Conservation (phyloP, 2,113 vertebrate genomes). For the Columba janthina region DNA sequence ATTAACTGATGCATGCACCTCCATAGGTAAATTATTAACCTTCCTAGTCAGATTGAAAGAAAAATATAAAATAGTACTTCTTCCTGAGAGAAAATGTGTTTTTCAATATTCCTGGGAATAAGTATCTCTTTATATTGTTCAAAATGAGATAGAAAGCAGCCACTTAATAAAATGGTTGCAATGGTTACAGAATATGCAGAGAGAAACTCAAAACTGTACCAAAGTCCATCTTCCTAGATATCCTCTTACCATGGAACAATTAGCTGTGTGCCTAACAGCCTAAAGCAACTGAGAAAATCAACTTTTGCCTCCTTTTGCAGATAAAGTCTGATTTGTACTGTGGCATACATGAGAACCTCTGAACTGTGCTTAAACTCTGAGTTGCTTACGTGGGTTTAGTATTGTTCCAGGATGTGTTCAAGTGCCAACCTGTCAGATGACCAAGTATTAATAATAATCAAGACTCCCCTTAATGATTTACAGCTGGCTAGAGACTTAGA, state of each 20-base stretch:
- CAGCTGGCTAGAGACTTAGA: conserved; percentile 39
- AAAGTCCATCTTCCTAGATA: background rate
- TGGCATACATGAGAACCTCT: background rate
- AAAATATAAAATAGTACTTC: background rate
- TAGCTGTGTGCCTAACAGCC: background rate
- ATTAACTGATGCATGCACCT: background rate
- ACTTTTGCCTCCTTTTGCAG: background rate
- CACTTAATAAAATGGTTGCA: background rate
- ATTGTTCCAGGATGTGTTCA: background rate
- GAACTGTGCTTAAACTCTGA: background rate
- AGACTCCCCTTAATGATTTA: conserved; percentile 42
- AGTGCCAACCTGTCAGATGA: conserved; percentile 26
- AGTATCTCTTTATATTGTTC: background rate
- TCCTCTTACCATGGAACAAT: background rate
- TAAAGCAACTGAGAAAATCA: background rate
- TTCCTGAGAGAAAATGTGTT: background rate
- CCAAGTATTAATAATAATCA: conserved; percentile 51
- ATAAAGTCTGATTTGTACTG: background rate
- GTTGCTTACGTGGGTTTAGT: background rate
- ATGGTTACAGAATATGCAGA: background rate
- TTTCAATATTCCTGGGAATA: background rate
- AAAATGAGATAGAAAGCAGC: background rate
- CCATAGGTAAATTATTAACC: background rate
- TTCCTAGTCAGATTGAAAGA: background rate
- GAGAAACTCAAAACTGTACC: background rate